A percentile compares a stretch with the other conserved stretches of the same genome.
Conservation (phyloP, 37 sponge, comb jelly and placozoan genomes). For the Chondrosia reniformis region DNA sequence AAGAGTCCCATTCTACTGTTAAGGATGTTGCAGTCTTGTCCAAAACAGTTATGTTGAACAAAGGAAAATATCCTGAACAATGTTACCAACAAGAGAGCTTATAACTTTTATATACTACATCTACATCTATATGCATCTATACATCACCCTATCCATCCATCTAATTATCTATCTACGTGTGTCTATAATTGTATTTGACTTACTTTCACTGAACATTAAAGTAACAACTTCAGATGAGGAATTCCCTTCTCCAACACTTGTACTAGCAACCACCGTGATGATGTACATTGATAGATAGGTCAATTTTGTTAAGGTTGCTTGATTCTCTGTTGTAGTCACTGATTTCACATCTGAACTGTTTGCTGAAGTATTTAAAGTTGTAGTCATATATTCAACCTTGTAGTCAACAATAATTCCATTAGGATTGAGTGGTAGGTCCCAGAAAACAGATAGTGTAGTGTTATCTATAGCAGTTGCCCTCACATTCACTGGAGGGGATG, state of each 20-base stretch:
- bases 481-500: background rate
- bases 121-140: too few species aligned
- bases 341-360: too few species aligned
- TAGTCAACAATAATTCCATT: constrained; percentile 1
- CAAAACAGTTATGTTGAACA: too few species aligned
- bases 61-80: too few species aligned
- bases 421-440: background rate
- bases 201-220: background rate
- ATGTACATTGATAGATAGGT: background rate
- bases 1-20: too few species aligned
- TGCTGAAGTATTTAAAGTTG: background rate
- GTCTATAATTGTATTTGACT: background rate
- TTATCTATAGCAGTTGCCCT: background rate
- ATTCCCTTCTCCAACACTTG: background rate
- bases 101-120: too few species aligned
- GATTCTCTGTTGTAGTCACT: background rate
- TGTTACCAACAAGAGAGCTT: too few species aligned
- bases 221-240: background rate
- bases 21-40: too few species aligned
- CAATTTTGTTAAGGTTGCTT: background rate
- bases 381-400: background rate
- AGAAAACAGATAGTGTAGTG: background rate
- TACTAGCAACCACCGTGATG: background rate
- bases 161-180: background rate
- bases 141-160: too few species aligned